Evolutionary conservation across 2,888 invertebrate species (phyloP), one percentile per base, ranked within the genome.

Genomic region (Melieria crassipennis): DNA sequence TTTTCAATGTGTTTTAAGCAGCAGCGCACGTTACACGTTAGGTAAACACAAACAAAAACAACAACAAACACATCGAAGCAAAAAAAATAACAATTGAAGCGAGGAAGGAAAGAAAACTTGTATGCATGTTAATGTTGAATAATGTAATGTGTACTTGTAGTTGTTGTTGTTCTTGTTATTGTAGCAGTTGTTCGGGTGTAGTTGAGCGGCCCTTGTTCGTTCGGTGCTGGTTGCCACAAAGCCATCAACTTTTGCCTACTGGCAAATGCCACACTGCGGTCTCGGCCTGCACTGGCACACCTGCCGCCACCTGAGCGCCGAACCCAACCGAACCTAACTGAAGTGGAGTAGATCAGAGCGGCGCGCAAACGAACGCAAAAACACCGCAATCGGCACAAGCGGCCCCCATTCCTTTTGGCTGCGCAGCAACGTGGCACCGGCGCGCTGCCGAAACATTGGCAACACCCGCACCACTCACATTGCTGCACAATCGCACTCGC

Each of bases 351-450:
- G 30, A 30, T 30, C 45, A 65, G 56, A 58, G 58, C 42, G 48
- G 13, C 66, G 48, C 50, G 48, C 43, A 13, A 66, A 58, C 58
- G 50, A 47, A 58, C 30, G 42, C 30, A 30, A 30, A 46, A 66
- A 66, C 60, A 50, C 58, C 58, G 47, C 50, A 66, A 60, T 46
- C 60, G 58, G 48, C 43, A 48, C 48, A 48, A 48, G 56, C 58
- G 58, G 58, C n/a, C 48, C n/a, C 65, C 58, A 58, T 66, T 66
- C 65, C 57, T 16, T 30, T 30, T 30, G 30, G 30, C 30, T 30
- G 30, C 2, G 30, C 30, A 30, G 30, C 30, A 30, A 30, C 30
- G 30, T 30, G 30, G 30, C 30, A 3, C 30, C 30, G 30, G 3
- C 30, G 3, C 30, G 30, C 30, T 30, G 30, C 30, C 30, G 30